Evolutionary conservation across 2,888 invertebrate species (phyloP).

Genomic region (Eledona agricola): DNA sequence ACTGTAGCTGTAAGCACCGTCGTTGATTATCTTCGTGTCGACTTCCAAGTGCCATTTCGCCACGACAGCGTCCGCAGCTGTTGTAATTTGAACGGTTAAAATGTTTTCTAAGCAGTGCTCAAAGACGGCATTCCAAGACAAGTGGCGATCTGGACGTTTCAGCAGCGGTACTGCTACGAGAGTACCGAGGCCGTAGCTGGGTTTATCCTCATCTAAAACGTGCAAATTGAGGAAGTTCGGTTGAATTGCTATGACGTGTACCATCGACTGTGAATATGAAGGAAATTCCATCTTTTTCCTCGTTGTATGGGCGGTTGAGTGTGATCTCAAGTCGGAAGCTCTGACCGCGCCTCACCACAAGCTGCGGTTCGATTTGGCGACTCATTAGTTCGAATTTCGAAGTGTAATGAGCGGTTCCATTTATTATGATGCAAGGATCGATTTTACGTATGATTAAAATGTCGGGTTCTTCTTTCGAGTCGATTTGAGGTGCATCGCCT

Average conservation of each 20-base stretch:
- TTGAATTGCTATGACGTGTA: too few relatives aligned
- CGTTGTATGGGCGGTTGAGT: conserved; percentile 79
- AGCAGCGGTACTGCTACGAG: conserved; percentile 78
- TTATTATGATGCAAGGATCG: conserved; percentile 76
- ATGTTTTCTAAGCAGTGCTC: conserved; percentile 72
- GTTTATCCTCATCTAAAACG: conserved; percentile 74
- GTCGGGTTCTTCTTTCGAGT: conserved; percentile 48
- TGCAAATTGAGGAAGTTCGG: too few relatives aligned
- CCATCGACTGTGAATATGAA: conserved; percentile 84
- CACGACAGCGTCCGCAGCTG: conserved; percentile 77
- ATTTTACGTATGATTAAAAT: conserved; percentile 77
- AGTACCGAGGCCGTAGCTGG: conserved; percentile 83
- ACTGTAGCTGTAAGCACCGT: conserved; percentile 78
- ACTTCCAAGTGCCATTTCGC: conserved; percentile 87
- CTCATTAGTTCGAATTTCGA: conserved; percentile 80
- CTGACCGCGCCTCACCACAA: conserved; percentile 86
- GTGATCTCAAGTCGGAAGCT: conserved; percentile 77
- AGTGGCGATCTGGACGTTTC: conserved; percentile 69
- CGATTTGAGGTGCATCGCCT: conserved; percentile 45
- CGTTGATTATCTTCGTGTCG: conserved; percentile 77
- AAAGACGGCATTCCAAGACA: conserved; percentile 79
- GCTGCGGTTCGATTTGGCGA: conserved; percentile 65
- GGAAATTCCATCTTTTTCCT: conserved; percentile 79
- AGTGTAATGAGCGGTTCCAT: conserved; percentile 82
- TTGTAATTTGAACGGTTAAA: conserved; percentile 72